phyloP scores from a whole-genome alignment of 2,888 invertebrate genomes.

The Meteorus colon region DNA sequence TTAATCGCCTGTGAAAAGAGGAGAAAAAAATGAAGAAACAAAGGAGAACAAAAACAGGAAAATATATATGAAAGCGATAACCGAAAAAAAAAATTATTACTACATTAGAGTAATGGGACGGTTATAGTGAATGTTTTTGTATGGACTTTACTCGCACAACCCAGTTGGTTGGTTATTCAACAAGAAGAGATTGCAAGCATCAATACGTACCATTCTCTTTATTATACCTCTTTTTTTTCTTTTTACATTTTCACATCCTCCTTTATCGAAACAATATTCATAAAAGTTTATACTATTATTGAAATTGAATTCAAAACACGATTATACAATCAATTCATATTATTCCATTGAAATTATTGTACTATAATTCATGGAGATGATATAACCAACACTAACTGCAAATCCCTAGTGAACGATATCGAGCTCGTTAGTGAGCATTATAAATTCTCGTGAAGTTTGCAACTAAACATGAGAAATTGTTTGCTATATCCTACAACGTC shows the following conservation, averaged over 20 bases:
- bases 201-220: not conserved
- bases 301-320: not conserved
- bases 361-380: not conserved
- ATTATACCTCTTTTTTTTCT: not conserved
- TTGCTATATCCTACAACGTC: not conserved
- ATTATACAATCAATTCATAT: conserved; percentile 16
- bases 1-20: conserved; percentile 83
- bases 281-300: conserved; percentile 18
- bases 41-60: conserved; percentile 51
- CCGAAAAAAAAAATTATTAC: conserved; percentile 18
- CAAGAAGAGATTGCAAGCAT: conserved; percentile 23
- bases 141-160: conserved; percentile 16
- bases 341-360: conserved; percentile 3
- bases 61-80: conserved; percentile 79
- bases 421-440: conserved; percentile 16
- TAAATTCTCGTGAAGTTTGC: conserved; percentile 25
- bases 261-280: conserved; percentile 1
- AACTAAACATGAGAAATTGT: conserved; percentile 31
- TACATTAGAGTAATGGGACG: conserved; percentile 31
- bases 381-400: not conserved
- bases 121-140: not conserved
- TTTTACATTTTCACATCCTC: not conserved
- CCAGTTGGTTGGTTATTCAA: conserved; percentile 25
- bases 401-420: conserved; percentile 10
- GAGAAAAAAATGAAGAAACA: conserved; percentile 6